Base-by-base conservation (phyloP, 2,113 vertebrate genomes). In the Sylvietta virens region DNA sequence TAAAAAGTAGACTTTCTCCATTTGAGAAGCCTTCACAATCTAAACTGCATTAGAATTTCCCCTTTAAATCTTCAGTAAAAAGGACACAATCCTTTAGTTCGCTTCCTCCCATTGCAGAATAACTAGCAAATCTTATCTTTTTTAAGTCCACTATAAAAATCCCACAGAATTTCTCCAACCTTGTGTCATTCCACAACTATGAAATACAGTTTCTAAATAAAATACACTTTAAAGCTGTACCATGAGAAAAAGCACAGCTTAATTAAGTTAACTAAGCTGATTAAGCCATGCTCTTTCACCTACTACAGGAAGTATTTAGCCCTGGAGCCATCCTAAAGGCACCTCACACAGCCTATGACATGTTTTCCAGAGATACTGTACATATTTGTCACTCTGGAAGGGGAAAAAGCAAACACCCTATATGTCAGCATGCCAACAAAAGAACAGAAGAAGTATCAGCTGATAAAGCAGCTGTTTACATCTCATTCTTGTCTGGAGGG, bases 251-350 rank as follows among this genome's bases (percentile, higher is more conserved):
- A 89, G 39, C 65, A 91, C 83, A 90, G 56, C 76, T 96, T 97
- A 97, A 97, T 96, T 95, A 93, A 62, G 48, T 85, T 95, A 96
- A 96, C 86, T 97, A 93, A 97, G 91, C 67, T 92, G 94, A 92
- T 95, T 97, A 96, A 96, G 71, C 87, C 72, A 81, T 70, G 92
- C 80, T 94, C 89, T 86, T 97, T 96, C 76, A 96, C 96, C 67
- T 95, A 92, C 61, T 95, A 86, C 82, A 95, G 88, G 66, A 86
- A 96, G 91, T 79, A 79, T 31, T 87, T 91, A 88, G 67, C 84
- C 87, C 85, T 76, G 45, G n/a, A 93, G 88, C 88, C 54, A 88
- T 91, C 86, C 93, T 89, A 81, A 79, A 92, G 92, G 92, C 85
- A 65, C 71, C 67, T 80, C 57, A 7, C 56, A 48, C 47, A 73